Conservation (phyloP, 1,140 invertebrate species). For the Popillia japonica region DNA sequence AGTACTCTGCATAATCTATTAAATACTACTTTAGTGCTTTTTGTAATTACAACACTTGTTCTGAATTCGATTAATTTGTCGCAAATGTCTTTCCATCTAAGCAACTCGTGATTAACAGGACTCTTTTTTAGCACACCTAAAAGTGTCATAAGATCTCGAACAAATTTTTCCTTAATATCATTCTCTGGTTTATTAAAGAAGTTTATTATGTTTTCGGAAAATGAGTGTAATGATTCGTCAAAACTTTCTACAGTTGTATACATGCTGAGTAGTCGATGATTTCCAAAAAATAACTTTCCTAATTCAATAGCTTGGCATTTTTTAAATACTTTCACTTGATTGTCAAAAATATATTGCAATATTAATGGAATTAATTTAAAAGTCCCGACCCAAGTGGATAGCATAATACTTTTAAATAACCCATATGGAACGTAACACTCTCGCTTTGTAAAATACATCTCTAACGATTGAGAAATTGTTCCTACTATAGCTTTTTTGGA, state of each 20-base stretch:
- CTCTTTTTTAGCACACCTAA: slow-evolving; percentile 59
- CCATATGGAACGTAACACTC: slow-evolving; percentile 70
- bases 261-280: slow-evolving; percentile 61
- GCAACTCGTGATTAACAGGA: slow-evolving; percentile 49
- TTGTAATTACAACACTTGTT: slow-evolving; percentile 56
- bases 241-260: neutral
- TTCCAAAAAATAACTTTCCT: slow-evolving; percentile 68
- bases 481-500: slow-evolving; percentile 16
- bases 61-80: slow-evolving; percentile 57
- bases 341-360: slow-evolving; percentile 68
- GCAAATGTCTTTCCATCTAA: slow-evolving; percentile 60
- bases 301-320: slow-evolving; percentile 72
- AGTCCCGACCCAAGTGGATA: slow-evolving; percentile 69
- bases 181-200: slow-evolving; percentile 49
- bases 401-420: slow-evolving; percentile 71
- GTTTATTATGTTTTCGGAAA: slow-evolving; percentile 57
- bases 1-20: slow-evolving; percentile 61
- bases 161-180: slow-evolving; percentile 58
- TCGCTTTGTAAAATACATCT: slow-evolving; percentile 68
- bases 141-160: slow-evolving; percentile 60
- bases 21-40: slow-evolving; percentile 62
- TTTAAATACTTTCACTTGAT: slow-evolving; percentile 68
- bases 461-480: slow-evolving; percentile 60
- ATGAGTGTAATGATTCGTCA: slow-evolving; percentile 40
- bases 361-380: slow-evolving; percentile 66